Conservation (phyloP, 2,888 invertebrate species). For the Drosophila monieri region DNA sequence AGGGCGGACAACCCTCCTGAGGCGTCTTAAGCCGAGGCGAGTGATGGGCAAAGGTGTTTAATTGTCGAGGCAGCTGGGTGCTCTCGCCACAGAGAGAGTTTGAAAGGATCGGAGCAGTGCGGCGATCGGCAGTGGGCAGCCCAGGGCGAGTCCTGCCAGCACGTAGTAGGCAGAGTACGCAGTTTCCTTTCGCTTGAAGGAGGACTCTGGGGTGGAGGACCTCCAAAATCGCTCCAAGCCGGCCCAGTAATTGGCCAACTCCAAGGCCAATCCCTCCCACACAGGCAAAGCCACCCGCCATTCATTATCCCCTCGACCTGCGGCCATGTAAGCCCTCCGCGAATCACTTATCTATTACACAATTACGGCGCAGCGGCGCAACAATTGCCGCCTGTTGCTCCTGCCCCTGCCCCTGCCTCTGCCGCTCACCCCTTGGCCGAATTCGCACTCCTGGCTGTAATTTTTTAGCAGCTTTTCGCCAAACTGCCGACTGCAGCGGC, state of each 20-base stretch:
- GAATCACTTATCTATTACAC: conserved; percentile 76
- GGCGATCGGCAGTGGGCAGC: background rate
- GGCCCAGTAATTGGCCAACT: too few species aligned
- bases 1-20: conserved; percentile 46
- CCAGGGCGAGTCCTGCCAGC: background rate
- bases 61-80: conserved; percentile 51
- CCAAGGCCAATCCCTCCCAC: too few species aligned
- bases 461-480: conserved; percentile 9
- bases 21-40: conserved; percentile 13
- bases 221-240: too few species aligned
- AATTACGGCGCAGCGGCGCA: conserved; percentile 55
- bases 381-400: conserved; percentile 62
- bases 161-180: background rate
- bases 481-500: conserved; percentile 14
- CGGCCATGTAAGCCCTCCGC: conserved; percentile 59
- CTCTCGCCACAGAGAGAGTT: background rate
- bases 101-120: too few species aligned
- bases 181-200: background rate
- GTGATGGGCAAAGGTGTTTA: conserved; percentile 77
- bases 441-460: conserved; percentile 34
- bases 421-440: conserved; percentile 23
- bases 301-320: conserved; percentile 32
- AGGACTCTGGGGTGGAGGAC: too few species aligned
- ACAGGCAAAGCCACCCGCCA: too few species aligned
- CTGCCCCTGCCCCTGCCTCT: too few species aligned